Base-by-base conservation (phyloP, 2,888 invertebrate species). In the Orthonychiurus folsomi region DNA sequence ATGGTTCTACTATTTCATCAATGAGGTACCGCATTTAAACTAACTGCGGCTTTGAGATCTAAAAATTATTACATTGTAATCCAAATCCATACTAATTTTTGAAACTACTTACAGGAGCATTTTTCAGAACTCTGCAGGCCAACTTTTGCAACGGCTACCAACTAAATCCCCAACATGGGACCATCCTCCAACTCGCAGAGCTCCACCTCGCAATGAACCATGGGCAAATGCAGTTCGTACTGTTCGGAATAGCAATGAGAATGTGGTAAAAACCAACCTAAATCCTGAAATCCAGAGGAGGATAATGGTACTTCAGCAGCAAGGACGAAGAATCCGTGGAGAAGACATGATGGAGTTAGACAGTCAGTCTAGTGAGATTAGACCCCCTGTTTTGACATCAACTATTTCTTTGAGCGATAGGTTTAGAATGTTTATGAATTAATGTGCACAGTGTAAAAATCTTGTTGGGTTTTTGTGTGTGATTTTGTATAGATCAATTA, bases 281-380 rank as follows among this genome's bases (percentile, higher is more conserved):
- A 65, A 72, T 54, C 72, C 72, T 23, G 69, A 70, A n/a, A 72
- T 72, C 54, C 72, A 72, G 50, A 61, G 66, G 37, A 67, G 65
- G 59, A 72, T 72, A 21, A 63, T 64, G 25, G 66, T 68, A 37
- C 70, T 72, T 48, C 72, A 72, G 54, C 65, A 65, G 52, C 67
- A 68, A 20, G 59, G 66, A 28, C 55, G 65, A 63, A 50, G 60
- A 21, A 64, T 56, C 20, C 63, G 65, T 2, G 60, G 62, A 12
- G 65, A 62, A 20, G 64, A 50, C 21, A 28, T 21, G 15, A 3
- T 56, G 3, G 57, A 56, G 1, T 55, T 69, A 15, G 3, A 48
- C 50, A 25, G 2, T 20, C 12, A 21, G 15, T 18, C 67, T 52
- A 66, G 68, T 15, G 71, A 73, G 53, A 71, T 70, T 61, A 68